Evolutionary conservation across 1,140 invertebrate species (phyloP).

Genomic region (Samia ricini): DNA sequence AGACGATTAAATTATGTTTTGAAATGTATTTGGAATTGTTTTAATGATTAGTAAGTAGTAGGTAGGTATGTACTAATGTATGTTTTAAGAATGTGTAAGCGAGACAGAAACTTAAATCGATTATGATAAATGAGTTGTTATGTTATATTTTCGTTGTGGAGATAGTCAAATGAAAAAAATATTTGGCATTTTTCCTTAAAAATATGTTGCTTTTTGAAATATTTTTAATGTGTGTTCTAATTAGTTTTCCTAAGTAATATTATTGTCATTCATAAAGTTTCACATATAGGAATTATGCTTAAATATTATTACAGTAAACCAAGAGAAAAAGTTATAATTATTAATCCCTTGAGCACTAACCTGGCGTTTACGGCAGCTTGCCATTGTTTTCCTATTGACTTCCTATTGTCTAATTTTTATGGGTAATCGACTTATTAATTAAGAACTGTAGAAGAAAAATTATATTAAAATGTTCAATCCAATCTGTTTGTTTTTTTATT

Average conservation of each 20-base stretch:
- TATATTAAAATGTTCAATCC: neutral
- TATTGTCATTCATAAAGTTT: neutral
- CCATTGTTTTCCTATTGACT: too few species aligned
- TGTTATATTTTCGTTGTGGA: too few species aligned
- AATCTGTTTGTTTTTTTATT: neutral
- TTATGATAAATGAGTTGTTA: too few species aligned
- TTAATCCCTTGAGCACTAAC: too few species aligned
- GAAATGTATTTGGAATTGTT: neutral
- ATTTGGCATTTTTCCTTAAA: too few species aligned
- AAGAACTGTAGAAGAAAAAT: neutral
- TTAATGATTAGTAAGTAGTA: neutral
- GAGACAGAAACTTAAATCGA: neutral
- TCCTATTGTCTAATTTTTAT: too few species aligned
- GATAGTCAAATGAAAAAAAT: neutral
- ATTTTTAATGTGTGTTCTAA: too few species aligned
- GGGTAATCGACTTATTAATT: too few species aligned
- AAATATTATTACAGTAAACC: neutral
- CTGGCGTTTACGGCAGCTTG: too few species aligned
- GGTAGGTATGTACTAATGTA: neutral
- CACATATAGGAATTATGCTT: neutral
- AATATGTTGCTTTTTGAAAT: too few species aligned
- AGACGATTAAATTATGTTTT: constrained; percentile 32
- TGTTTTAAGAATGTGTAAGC: neutral
- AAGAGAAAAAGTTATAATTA: neutral
- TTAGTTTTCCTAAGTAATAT: neutral